phyloP scores from a whole-genome alignment of 2,888 invertebrate genomes.

The Lutraria lutraria region DNA sequence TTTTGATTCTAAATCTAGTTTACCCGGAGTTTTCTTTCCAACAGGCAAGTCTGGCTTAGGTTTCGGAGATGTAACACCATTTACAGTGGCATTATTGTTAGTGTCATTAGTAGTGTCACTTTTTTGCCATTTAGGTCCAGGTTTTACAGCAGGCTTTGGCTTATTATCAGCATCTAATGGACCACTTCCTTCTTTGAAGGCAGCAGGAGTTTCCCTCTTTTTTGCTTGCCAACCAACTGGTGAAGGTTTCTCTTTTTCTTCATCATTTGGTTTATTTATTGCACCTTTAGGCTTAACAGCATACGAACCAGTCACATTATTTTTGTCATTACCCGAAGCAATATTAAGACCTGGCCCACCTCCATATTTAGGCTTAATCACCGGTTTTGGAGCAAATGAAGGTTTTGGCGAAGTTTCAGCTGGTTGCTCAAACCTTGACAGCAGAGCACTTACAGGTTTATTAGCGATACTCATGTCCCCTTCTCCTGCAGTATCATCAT shows the following conservation, averaged over 20 bases:
- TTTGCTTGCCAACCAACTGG: conserved; percentile 26
- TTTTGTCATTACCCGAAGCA: conserved; percentile 4
- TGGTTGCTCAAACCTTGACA: conserved; percentile 25
- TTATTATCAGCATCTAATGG: conserved; percentile 29
- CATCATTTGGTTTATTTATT: conserved; percentile 16
- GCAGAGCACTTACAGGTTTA: conserved; percentile 23
- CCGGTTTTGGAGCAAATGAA: conserved; percentile 27
- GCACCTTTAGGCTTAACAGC: conserved; percentile 20
- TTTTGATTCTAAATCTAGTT: conserved; percentile 16
- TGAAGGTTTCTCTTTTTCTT: background rate
- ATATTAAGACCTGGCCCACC: conserved; percentile 43
- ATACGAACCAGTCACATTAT: background rate
- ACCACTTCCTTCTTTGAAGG: conserved; percentile 24
- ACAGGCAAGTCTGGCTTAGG: background rate
- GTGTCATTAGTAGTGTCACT: conserved; percentile 51
- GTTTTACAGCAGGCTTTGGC: conserved; percentile 45
- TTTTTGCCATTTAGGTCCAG: conserved; percentile 35
- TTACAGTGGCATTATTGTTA: conserved; percentile 33
- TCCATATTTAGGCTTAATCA: conserved; percentile 34
- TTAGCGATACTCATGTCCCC: conserved; percentile 21
- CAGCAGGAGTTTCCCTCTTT: conserved; percentile 54
- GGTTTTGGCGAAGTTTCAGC: background rate
- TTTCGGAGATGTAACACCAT: background rate
- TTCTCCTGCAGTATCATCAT: conserved; percentile 50
- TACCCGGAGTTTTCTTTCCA: conserved; percentile 30